A percentile compares a stretch with the other conserved stretches of the same genome.
These are phyloP conservation scores for Nesogale talazaci DNA, from an alignment of 2,113 vertebrate species.

Conservation along the genomic window DNA sequence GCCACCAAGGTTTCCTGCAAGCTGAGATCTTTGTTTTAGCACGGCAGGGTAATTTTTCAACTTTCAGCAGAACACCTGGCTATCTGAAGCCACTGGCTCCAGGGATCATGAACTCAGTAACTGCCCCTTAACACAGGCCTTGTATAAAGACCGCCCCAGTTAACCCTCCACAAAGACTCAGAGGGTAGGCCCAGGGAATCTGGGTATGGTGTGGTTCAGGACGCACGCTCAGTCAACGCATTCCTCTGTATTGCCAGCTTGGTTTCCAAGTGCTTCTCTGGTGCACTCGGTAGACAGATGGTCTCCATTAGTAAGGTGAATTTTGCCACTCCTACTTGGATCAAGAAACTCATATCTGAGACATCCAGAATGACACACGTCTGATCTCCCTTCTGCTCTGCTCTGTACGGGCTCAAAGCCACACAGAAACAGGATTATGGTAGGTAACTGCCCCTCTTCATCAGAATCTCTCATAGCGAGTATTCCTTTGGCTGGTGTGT, in stretches of 20 bases:
- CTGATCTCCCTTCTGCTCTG: background rate
- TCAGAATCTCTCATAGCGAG: too few species aligned
- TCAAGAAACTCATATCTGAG: background rate
- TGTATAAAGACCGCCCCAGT: background rate
- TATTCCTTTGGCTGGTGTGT: too few species aligned
- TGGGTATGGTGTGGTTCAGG: background rate
- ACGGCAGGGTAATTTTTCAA: background rate
- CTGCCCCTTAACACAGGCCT: too few species aligned
- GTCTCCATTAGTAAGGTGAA: background rate
- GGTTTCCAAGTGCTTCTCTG: background rate
- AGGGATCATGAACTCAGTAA: too few species aligned
- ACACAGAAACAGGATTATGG: background rate
- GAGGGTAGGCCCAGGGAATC: background rate
- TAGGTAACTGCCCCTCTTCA: too few species aligned
- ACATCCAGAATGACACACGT: background rate
- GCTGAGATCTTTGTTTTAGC: background rate
- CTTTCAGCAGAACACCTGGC: background rate
- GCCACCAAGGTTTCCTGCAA: too few species aligned
- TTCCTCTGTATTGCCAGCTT: background rate
- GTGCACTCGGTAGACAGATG: background rate
- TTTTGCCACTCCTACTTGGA: background rate
- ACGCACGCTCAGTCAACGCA: background rate
- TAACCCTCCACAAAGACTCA: background rate
- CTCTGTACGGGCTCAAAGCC: background rate
- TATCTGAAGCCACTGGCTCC: background rate